These are phyloP conservation scores for Clarias batrachus DNA, from an alignment of 2,113 vertebrate genomes.

Conservation along the genomic window DNA sequence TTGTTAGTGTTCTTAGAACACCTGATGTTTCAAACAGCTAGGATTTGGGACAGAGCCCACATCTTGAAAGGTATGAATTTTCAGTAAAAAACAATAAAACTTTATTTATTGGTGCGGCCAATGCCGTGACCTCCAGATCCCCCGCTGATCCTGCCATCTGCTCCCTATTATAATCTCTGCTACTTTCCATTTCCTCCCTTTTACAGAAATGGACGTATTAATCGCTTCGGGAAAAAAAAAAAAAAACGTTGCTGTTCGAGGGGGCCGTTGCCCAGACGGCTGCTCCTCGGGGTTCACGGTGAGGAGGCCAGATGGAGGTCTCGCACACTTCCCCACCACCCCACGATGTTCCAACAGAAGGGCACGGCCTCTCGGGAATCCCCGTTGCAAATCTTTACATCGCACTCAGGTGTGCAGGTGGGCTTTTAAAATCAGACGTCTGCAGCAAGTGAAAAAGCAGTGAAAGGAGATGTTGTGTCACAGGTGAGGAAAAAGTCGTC, in stretches of 20 bases:
- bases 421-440: not conserved
- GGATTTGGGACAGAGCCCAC: not conserved
- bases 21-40: not conserved
- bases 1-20: not conserved
- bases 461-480: constrained; percentile 10
- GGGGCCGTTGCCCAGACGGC: constrained; percentile 53
- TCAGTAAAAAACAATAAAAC: not conserved
- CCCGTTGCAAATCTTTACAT: constrained; percentile 48
- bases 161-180: constrained; percentile 48
- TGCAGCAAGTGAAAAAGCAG: not conserved
- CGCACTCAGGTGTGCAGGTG: constrained; percentile 38
- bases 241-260: constrained; percentile 20
- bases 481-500: not conserved
- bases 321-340: constrained; percentile 46
- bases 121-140: constrained; percentile 37
- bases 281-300: constrained; percentile 42
- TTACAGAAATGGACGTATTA: constrained; percentile 50
- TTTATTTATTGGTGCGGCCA: constrained; percentile 17
- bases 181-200: constrained; percentile 43
- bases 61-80: not conserved
- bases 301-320: constrained; percentile 58
- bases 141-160: constrained; percentile 55
- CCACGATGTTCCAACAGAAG: constrained; percentile 45
- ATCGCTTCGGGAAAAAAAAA: constrained; percentile 13
- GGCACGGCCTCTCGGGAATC: constrained; percentile 37